Percentiles rank a stretch among this genome's conserved stretches.
Conservation (phyloP, 2,113 vertebrate genomes). For the Lagopus leucura region DNA sequence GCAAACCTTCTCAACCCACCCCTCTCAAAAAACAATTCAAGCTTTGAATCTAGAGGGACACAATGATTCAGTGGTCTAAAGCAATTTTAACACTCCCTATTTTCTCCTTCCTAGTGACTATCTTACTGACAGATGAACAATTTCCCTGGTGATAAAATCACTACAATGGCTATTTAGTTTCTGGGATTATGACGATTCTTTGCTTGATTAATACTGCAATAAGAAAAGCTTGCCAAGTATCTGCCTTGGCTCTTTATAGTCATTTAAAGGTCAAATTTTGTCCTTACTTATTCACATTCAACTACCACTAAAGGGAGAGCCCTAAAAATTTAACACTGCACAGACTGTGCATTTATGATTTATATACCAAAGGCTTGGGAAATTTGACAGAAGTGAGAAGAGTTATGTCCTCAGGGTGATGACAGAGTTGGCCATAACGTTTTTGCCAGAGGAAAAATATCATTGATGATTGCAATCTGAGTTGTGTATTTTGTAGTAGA, state of each 20-base stretch:
- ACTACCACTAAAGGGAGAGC: background rate
- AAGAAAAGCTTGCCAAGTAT: conserved; percentile 67
- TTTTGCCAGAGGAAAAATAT: conserved; percentile 4
- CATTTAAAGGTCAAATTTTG: conserved; percentile 53
- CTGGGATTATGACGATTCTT: conserved; percentile 71
- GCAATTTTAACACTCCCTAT: conserved; percentile 74
- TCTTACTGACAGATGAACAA: conserved; percentile 75
- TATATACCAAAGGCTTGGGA: background rate
- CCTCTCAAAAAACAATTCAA: conserved; percentile 75
- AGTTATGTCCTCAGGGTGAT: background rate
- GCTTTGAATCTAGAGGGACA: conserved; percentile 72
- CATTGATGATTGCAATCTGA: background rate
- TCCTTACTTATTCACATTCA: background rate
- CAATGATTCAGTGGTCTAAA: conserved; percentile 70
- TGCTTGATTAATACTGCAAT: conserved; percentile 71
- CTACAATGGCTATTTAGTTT: conserved; percentile 73
- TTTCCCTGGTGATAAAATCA: conserved; percentile 80
- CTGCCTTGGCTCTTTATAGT: conserved; percentile 46
- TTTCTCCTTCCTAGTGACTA: conserved; percentile 72
- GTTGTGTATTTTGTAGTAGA: background rate
- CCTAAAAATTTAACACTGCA: conserved; percentile 55
- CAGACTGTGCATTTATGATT: conserved; percentile 39
- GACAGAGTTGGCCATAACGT: background rate
- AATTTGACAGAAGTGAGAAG: background rate
- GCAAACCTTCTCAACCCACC: conserved; percentile 63